Conservation (phyloP, 1,140 invertebrate genomes). For the Cecropterus lyciades region DNA sequence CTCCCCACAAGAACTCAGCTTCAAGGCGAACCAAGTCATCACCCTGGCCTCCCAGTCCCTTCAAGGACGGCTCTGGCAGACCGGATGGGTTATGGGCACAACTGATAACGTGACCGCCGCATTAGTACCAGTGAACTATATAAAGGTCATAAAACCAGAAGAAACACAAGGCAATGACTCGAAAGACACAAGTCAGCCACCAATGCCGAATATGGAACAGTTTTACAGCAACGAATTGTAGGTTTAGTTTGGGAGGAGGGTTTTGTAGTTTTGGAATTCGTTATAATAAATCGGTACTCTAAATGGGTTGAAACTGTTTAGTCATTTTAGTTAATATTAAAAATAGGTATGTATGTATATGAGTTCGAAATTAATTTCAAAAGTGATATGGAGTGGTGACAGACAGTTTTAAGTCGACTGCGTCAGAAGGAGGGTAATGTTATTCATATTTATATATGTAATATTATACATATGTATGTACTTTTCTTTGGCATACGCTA, state of each 20-base stretch:
- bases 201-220: conserved; percentile 46
- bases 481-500: too few relatives aligned
- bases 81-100: conserved; percentile 91
- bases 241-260: conserved; percentile 10
- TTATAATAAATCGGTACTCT: too few relatives aligned
- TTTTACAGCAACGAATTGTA: conserved; percentile 51
- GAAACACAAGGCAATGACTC: conserved; percentile 34
- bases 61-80: conserved; percentile 87
- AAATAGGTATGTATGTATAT: too few relatives aligned
- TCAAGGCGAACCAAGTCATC: conserved; percentile 91
- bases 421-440: too few relatives aligned
- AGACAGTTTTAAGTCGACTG: too few relatives aligned
- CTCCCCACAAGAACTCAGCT: conserved; percentile 90
- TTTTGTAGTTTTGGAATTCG: neutral
- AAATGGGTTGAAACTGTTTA: too few relatives aligned
- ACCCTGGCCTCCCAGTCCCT: conserved; percentile 92
- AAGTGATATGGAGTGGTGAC: too few relatives aligned
- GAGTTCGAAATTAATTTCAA: too few relatives aligned
- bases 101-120: conserved; percentile 89
- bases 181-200: conserved; percentile 23
- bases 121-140: conserved; percentile 92
- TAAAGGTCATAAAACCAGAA: conserved; percentile 83
- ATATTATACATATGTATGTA: too few relatives aligned
- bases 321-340: too few relatives aligned
- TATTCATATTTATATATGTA: too few relatives aligned